Conservation (phyloP, 2,888 invertebrate species). For the Schizotus pectinicornis region DNA sequence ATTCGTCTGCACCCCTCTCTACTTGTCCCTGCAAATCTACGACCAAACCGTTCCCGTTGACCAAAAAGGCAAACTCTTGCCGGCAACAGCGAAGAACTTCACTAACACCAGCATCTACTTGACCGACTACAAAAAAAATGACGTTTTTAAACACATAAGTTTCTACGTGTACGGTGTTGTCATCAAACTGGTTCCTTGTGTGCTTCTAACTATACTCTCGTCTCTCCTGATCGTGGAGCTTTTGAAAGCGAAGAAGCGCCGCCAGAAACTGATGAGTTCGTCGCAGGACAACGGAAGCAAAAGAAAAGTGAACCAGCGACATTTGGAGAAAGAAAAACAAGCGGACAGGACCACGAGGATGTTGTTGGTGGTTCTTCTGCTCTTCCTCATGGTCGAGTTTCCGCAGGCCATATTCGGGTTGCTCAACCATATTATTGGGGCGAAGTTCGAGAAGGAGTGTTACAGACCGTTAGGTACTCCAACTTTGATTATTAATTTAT, state of each 20-base stretch:
- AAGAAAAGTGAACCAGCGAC: conserved; percentile 42
- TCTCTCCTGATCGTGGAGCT: conserved; percentile 78
- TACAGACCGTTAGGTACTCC: conserved; percentile 80
- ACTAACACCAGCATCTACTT: conserved; percentile 35
- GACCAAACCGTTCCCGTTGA: conserved; percentile 51
- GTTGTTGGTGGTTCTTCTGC: conserved; percentile 82
- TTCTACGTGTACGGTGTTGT: conserved; percentile 93
- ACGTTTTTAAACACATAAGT: conserved; percentile 51
- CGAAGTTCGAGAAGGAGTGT: conserved; percentile 77
- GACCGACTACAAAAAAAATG: conserved; percentile 32
- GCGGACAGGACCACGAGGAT: conserved; percentile 88
- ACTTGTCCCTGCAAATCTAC: conserved; percentile 77
- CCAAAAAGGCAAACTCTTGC: conserved; percentile 57
- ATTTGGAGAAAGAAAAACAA: conserved; percentile 64
- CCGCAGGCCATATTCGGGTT: conserved; percentile 85
- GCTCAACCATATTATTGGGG: conserved; percentile 76
- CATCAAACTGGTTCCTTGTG: conserved; percentile 89
- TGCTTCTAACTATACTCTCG: conserved; percentile 82
- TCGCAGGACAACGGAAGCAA: conserved; percentile 45
- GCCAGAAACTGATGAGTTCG: conserved; percentile 66
- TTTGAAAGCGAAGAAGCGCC: conserved; percentile 76
- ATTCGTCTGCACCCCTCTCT: conserved; percentile 82
- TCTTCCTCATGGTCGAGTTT: conserved; percentile 88
- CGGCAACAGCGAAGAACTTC: conserved; percentile 15
- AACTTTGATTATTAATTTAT: conserved; percentile 37